Evolutionary conservation across 2,797 vertebrate genomes (phyloP), one percentile per base, ranked within the genome.

Genomic region (Macrochelys suwanniensis): DNA sequence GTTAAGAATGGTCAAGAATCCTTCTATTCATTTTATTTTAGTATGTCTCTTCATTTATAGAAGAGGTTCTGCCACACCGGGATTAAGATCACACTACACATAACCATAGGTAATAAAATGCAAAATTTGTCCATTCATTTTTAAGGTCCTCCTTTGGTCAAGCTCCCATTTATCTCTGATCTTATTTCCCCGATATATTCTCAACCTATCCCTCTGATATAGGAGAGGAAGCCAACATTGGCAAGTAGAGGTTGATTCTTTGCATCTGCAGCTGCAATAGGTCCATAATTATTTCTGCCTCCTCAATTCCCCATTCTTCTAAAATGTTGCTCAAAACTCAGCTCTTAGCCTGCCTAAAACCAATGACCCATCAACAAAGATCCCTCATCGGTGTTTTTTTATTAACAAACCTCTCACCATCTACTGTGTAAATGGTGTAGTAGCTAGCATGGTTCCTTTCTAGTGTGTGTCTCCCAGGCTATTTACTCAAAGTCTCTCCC

Each of bases 401-500:
- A 1, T 84, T 94, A 82, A 87, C 28, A 19, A 1, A 11, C 3
- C 33, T 85, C 33, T n/a, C 61, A 50, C n/a, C 33, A n/a, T 49
- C 9, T 84, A 49, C 56, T 79, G 5, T 12, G 59, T 59, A 59
- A 31, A 13, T 31, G 57, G 53, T 76, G 31, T 33, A 89, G 8
- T 23, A 57, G 28, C 26, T 90, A 86, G 54, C 21, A 4, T 5
- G 80, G 81, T 37, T 86, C 57, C 81, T 51, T 91, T 94, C 56
- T 1, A 1, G 19, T 3, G 94, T 88, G 51, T 56, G 87, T 82
- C 91, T 51, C 31, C 47, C 23, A 77, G 74, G 47, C 21, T 1
- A 93, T 84, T 89, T 61, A 89, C 83, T 94, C 89, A n/a, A 83
- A 42, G 61, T 77, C 90, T 87, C 31, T 53, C 80, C 51, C 90